These are phyloP conservation scores for Colinus virginianus DNA, from an alignment of 2,113 vertebrate species.

Conservation along the genomic window DNA sequence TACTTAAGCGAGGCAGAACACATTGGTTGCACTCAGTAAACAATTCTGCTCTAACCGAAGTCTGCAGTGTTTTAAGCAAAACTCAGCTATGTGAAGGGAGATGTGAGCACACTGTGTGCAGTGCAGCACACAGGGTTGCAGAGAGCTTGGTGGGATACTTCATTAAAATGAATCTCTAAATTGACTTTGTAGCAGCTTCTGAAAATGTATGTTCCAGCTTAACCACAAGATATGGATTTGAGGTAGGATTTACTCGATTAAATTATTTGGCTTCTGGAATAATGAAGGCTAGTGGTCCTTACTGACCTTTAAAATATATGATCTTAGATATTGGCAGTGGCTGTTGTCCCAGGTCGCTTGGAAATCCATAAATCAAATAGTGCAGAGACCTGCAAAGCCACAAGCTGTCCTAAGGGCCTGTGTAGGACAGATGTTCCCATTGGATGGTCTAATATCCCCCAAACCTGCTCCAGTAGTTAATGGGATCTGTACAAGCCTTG, in stretches of 20 bases:
- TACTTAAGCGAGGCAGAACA: slow-evolving; percentile 20
- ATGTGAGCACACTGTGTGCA: background rate
- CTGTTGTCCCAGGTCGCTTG: background rate
- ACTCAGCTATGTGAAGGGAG: background rate
- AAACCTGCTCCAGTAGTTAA: background rate
- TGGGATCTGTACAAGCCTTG: background rate
- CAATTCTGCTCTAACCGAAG: background rate
- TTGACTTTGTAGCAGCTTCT: background rate
- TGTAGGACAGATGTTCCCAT: background rate
- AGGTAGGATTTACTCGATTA: slow-evolving; percentile 39
- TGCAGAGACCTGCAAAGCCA: background rate
- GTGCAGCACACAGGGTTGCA: background rate
- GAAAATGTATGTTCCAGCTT: background rate
- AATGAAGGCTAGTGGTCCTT: background rate
- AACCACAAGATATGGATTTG: background rate
- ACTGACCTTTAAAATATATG: slow-evolving; percentile 17
- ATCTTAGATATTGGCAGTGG: background rate
- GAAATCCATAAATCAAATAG: background rate
- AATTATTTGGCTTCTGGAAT: background rate
- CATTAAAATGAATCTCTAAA: background rate
- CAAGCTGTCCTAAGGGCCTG: background rate
- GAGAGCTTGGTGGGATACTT: background rate
- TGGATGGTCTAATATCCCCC: background rate
- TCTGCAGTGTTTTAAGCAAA: background rate
- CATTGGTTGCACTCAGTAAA: background rate